Conservation (phyloP, 2,888 invertebrate genomes). For the Drosophila nr. medialis region DNA sequence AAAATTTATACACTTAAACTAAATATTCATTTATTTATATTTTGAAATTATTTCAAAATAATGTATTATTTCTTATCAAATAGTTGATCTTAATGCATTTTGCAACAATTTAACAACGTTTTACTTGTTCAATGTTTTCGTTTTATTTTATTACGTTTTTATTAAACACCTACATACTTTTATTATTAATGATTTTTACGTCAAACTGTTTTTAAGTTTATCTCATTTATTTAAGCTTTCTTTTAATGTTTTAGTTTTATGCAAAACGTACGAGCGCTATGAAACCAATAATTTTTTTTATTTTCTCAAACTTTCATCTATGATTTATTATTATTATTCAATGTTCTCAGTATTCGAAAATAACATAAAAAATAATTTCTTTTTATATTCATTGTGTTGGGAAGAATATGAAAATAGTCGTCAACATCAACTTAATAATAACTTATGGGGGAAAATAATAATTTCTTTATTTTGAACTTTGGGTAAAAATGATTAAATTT, state of each 20-base stretch:
- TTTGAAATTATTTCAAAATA: constrained; percentile 76
- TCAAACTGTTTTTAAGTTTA: constrained; percentile 60
- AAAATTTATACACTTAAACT: constrained; percentile 81
- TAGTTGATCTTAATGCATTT: constrained; percentile 74
- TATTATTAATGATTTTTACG: constrained; percentile 69
- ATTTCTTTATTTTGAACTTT: constrained; percentile 25
- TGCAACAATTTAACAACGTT: constrained; percentile 77
- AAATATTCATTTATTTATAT: constrained; percentile 52
- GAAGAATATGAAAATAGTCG: constrained; percentile 1
- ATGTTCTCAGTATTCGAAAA: constrained; percentile 10
- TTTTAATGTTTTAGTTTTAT: constrained; percentile 66
- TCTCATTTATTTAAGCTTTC: constrained; percentile 70
- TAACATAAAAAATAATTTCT: constrained; percentile 2
- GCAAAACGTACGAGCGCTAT: constrained; percentile 85
- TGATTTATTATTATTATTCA: constrained; percentile 28
- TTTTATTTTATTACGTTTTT: constrained; percentile 56
- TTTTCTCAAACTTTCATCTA: constrained; percentile 62
- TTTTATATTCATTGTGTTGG: neutral
- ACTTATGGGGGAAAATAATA: constrained; percentile 1
- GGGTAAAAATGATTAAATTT: constrained; percentile 41
- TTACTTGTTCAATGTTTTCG: constrained; percentile 70
- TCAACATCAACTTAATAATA: constrained; percentile 8
- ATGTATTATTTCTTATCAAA: constrained; percentile 67
- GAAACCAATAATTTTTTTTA: constrained; percentile 84
- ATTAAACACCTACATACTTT: constrained; percentile 74